Base-by-base conservation (phyloP, 2,888 invertebrate genomes). In the Disparrhopalites patrizii region DNA sequence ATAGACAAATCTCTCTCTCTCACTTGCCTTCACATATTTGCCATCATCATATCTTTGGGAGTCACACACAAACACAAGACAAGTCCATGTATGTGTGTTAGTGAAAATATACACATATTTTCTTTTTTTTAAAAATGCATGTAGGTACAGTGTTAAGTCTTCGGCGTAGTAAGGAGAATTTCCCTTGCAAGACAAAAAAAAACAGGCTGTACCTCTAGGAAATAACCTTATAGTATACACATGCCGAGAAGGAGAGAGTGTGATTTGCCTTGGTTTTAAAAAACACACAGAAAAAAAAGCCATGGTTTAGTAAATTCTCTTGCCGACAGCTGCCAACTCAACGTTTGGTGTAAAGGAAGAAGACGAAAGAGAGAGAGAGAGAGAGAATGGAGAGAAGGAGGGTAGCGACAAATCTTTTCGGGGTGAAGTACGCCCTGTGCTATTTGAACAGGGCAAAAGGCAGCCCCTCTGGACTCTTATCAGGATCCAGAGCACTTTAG, bases 291-390 rank as follows among this genome's bases (percentile, higher is more conserved):
- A n/a, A n/a, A n/a, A n/a, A n/a, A n/a, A n/a, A n/a, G n/a, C n/a
- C n/a, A n/a, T 61, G 50, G 50, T 33, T 61, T 33, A n/a, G 31
- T 31, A 33, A 47, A 47, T 47, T 10, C 60, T 50, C 50, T 15
- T 61, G 50, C 47, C 50, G 47, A 43, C 50, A 43, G 10, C 60
- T 40, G 38, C 40, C 7, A 30, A 43, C 23, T 18, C 43, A 43
- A n/a, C n/a, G n/a, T n/a, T n/a, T n/a, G n/a, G n/a, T n/a, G n/a
- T n/a, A n/a, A n/a, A n/a, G n/a, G n/a, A n/a, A n/a, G n/a, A n/a
- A n/a, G n/a, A n/a, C n/a, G n/a, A n/a, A n/a, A n/a, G n/a, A n/a
- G n/a, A n/a, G n/a, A n/a, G n/a, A n/a, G n/a, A n/a, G n/a, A n/a
- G n/a, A n/a, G n/a, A n/a, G n/a, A n/a, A n/a, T n/a, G n/a, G n/a